Percentiles rank a stretch among this genome's conserved stretches.
phyloP scores from a whole-genome alignment of 2,797 vertebrate species.

The Alca torda region DNA sequence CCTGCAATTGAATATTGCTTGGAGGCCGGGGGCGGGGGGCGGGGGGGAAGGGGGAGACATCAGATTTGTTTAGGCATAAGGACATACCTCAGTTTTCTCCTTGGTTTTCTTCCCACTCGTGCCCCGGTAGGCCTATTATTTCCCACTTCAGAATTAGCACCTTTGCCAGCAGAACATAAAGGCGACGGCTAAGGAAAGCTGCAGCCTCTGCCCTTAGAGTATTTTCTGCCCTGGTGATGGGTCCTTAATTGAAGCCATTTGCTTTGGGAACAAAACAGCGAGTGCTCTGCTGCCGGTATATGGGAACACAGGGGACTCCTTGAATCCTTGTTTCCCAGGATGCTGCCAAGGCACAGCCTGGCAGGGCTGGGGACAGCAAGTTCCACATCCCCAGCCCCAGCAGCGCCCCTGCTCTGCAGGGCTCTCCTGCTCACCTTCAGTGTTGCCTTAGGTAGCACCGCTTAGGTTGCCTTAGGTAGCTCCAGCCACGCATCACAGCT shows the following conservation, averaged over 20 bases:
- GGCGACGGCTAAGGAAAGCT: background rate
- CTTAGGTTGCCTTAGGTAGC: background rate
- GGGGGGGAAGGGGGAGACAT: background rate
- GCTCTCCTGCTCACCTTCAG: background rate
- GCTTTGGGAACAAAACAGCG: constrained; percentile 12
- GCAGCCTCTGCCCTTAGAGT: constrained; percentile 8
- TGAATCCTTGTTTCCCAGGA: background rate
- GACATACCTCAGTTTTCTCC: constrained; percentile 5
- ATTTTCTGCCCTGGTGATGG: background rate
- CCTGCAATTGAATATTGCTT: background rate
- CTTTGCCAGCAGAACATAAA: constrained; percentile 39
- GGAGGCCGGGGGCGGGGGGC: background rate
- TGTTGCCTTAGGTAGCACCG: background rate
- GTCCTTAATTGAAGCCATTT: background rate
- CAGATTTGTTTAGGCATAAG: constrained; percentile 15
- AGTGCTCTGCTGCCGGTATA: background rate
- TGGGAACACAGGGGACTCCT: background rate
- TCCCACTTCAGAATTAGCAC: constrained; percentile 24
- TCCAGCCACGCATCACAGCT: background rate
- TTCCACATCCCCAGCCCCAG: background rate
- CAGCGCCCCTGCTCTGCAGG: background rate
- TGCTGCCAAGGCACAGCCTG: background rate
- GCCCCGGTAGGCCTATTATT: background rate
- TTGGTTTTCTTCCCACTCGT: constrained; percentile 10
- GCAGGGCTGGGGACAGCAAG: background rate